Conservation (phyloP, 2,113 vertebrate species). For the Chionodraco myersi region DNA sequence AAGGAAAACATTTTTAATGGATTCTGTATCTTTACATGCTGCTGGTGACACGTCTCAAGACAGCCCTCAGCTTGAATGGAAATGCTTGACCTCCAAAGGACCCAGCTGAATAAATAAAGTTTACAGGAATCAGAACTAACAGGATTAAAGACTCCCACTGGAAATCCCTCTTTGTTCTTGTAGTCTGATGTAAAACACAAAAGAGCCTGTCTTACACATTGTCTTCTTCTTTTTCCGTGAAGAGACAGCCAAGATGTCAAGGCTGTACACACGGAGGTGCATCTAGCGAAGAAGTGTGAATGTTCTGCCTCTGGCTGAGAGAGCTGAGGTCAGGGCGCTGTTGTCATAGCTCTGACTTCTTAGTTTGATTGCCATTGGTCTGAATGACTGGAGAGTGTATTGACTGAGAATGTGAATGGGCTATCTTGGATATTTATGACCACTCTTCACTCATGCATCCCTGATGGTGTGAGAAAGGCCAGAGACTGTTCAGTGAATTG, state of each 20-base stretch:
- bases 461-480: conserved; percentile 48
- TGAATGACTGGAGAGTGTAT: conserved; percentile 46
- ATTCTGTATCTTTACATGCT: background rate
- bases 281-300: conserved; percentile 22
- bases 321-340: conserved; percentile 42
- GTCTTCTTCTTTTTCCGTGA: background rate
- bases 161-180: conserved; percentile 17
- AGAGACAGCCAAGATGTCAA: conserved; percentile 22
- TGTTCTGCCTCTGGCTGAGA: background rate
- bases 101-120: conserved; percentile 16
- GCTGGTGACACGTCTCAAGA: background rate
- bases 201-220: conserved; percentile 7
- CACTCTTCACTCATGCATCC: conserved; percentile 25
- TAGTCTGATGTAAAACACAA: conserved; percentile 14
- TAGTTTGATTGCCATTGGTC: conserved; percentile 49
- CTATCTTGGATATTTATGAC: conserved; percentile 62
- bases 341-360: conserved; percentile 48
- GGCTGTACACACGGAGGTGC: background rate
- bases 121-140: conserved; percentile 23
- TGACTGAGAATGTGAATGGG: conserved; percentile 53
- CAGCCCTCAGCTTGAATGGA: background rate
- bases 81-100: conserved; percentile 8
- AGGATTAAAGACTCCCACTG: conserved; percentile 13
- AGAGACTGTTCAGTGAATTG: conserved; percentile 38
- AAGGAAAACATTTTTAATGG: background rate